Conservation (phyloP, 1,140 invertebrate genomes). For the Dufourea novaeangliae region DNA sequence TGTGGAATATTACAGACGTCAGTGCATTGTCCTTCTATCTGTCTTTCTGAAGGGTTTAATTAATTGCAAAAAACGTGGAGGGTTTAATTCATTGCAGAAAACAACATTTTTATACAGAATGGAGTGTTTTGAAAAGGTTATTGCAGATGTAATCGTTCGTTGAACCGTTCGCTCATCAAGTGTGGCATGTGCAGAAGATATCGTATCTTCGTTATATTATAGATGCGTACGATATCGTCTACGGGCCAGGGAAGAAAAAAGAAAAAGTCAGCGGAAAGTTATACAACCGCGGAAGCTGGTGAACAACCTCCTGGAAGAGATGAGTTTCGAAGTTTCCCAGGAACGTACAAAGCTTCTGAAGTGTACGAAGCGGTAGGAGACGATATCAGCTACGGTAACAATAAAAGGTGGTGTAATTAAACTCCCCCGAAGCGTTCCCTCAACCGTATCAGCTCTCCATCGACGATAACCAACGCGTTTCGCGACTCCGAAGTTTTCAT, state of each 20-base stretch:
- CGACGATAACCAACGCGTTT: not conserved
- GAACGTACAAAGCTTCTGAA: not conserved
- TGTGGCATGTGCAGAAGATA: not conserved
- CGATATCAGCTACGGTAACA: not conserved
- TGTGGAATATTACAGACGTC: too few species aligned
- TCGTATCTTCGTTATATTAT: not conserved
- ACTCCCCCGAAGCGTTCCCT: not conserved
- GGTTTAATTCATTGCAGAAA: too few species aligned
- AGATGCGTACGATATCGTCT: not conserved
- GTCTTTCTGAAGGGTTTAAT: too few species aligned
- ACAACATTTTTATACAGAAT: too few species aligned
- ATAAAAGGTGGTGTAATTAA: not conserved
- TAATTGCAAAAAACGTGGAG: too few species aligned
- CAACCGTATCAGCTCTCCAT: not conserved
- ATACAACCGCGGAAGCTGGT: not conserved
- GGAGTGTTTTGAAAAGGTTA: too few species aligned
- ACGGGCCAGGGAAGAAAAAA: not conserved
- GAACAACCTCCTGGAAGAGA: not conserved
- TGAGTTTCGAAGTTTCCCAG: not conserved
- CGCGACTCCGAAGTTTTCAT: not conserved
- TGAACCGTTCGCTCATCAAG: not conserved
- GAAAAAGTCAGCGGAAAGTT: not conserved
- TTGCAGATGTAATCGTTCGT: not conserved
- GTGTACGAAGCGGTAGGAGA: not conserved
- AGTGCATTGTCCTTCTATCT: too few species aligned